Evolutionary conservation across 2,888 invertebrate genomes (phyloP).

Genomic region (Iphiclides podalirius): DNA sequence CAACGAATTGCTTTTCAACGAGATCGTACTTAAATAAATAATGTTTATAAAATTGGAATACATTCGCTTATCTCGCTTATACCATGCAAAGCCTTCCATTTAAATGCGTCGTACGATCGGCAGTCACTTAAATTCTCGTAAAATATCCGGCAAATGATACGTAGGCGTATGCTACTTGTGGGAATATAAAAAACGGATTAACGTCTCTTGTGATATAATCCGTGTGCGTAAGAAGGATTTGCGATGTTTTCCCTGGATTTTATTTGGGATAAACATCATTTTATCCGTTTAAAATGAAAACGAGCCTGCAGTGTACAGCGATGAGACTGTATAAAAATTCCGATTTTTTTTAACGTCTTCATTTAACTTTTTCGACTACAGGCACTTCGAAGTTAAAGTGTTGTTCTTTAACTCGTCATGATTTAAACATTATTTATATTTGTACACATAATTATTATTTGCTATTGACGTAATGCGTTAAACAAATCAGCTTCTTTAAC

Average conservation of each 20-base stretch:
- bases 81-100: slow-evolving; percentile 29
- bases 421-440: no score
- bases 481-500: no score
- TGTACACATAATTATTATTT: no score
- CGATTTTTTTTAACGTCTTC: slow-evolving; percentile 12
- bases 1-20: slow-evolving; percentile 23
- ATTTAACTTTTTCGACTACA: not conserved
- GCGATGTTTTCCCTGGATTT: slow-evolving; percentile 42
- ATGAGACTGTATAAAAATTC: slow-evolving; percentile 5
- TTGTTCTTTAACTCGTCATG: no score
- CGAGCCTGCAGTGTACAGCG: not conserved
- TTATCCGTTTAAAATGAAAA: slow-evolving; percentile 20
- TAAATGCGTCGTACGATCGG: slow-evolving; percentile 28
- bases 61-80: slow-evolving; percentile 30
- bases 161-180: slow-evolving; percentile 50
- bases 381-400: no score
- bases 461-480: no score
- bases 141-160: slow-evolving; percentile 39
- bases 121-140: slow-evolving; percentile 55
- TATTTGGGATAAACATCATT: slow-evolving; percentile 29
- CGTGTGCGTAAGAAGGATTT: slow-evolving; percentile 57
- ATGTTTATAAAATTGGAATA: slow-evolving; percentile 31
- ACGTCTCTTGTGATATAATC: slow-evolving; percentile 54
- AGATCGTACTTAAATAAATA: slow-evolving; percentile 19
- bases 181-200: slow-evolving; percentile 66